Conservation (phyloP, 1,140 invertebrate species). For the Drosophila pseudoananassae region DNA sequence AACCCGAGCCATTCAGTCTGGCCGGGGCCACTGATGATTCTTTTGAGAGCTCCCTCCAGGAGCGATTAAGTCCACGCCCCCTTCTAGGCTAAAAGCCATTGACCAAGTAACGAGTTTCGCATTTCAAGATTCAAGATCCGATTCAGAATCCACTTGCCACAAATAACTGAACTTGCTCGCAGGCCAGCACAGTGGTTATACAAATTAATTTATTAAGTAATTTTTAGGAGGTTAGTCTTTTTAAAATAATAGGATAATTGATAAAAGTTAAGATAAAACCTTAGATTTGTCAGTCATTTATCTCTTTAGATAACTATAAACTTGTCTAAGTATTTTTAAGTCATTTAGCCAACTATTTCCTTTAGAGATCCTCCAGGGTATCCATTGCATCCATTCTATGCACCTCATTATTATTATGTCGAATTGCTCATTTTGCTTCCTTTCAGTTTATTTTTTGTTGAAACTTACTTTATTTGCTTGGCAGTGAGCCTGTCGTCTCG, state of each 20-base stretch:
- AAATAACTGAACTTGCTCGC: constrained; percentile 9
- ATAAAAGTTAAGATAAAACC: too few species aligned
- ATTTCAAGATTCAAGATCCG: constrained; percentile 31
- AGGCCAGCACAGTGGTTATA: background rate
- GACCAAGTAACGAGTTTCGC: constrained; percentile 70
- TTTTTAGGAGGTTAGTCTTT: background rate
- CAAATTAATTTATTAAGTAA: background rate
- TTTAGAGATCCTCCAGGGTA: constrained; percentile 5
- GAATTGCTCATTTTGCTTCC: constrained; percentile 55
- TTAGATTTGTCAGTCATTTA: background rate
- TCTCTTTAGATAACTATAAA: background rate
- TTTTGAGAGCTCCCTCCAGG: constrained; percentile 13
- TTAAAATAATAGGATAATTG: too few species aligned
- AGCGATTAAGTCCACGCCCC: constrained; percentile 38
- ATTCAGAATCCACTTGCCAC: constrained; percentile 51
- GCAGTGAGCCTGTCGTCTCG: constrained; percentile 49
- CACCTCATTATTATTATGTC: constrained; percentile 60
- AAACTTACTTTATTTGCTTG: constrained; percentile 56
- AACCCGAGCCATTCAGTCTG: constrained; percentile 11
- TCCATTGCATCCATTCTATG: constrained; percentile 15
- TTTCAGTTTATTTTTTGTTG: constrained; percentile 19
- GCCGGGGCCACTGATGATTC: background rate
- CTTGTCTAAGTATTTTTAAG: background rate
- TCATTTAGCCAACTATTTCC: background rate
- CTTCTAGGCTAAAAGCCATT: constrained; percentile 64